Conservation (phyloP, 2,888 invertebrate species). For the Rhagophthalmus giganteus region DNA sequence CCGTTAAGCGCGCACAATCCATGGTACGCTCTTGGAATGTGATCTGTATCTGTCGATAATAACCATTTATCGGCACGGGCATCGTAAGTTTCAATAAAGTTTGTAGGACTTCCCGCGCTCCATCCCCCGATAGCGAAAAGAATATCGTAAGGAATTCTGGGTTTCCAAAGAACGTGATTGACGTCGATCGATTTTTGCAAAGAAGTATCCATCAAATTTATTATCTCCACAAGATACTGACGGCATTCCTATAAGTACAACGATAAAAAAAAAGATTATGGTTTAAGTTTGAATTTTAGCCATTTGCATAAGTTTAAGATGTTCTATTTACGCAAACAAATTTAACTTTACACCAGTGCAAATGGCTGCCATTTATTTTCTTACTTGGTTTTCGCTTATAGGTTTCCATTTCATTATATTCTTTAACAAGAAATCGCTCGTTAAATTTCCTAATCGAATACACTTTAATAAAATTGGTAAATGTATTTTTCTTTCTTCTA, state of each 20-base stretch:
- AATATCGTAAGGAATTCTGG: conserved; percentile 75
- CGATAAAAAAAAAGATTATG: too few relatives aligned
- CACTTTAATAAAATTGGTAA: conserved; percentile 66
- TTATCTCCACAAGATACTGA: conserved; percentile 41
- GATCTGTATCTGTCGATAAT: conserved; percentile 67
- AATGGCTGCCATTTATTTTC: too few relatives aligned
- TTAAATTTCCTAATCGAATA: conserved; percentile 68
- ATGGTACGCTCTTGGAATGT: conserved; percentile 75
- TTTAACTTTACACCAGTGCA: too few relatives aligned
- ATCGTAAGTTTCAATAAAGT: conserved; percentile 77
- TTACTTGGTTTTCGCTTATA: conserved; percentile 35
- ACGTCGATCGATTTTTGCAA: conserved; percentile 28
- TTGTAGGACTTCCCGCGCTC: conserved; percentile 82
- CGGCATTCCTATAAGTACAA: conserved; percentile 43
- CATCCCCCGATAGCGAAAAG: conserved; percentile 85
- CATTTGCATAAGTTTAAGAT: too few relatives aligned
- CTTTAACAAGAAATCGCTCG: conserved; percentile 36
- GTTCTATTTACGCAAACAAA: too few relatives aligned
- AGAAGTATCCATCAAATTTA: conserved; percentile 32
- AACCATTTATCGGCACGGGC: conserved; percentile 80
- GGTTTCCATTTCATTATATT: conserved; percentile 37
- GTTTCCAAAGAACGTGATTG: conserved; percentile 63
- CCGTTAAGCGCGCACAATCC: conserved; percentile 73
- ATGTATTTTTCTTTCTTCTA: conserved; percentile 59
- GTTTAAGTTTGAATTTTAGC: too few relatives aligned